Conservation (phyloP, 1,140 invertebrate genomes). For the Drosophila asahinai region DNA sequence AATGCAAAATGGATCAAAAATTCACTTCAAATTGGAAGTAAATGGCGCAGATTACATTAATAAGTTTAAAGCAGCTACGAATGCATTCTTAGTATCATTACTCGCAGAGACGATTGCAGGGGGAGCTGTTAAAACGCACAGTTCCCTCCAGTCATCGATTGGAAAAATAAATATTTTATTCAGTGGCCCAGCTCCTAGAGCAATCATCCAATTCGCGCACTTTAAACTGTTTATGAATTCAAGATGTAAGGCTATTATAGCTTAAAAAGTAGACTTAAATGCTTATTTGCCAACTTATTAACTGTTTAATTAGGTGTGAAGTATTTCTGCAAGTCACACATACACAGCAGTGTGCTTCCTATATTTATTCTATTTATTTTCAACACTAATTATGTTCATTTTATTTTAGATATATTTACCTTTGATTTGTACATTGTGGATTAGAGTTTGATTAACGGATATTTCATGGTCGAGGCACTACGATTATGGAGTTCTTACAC, state of each 20-base stretch:
- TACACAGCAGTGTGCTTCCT: background rate
- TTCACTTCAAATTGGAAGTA: background rate
- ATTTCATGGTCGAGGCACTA: constrained; percentile 20
- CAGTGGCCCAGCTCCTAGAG: background rate
- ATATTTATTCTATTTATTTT: background rate
- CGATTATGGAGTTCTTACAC: constrained; percentile 32
- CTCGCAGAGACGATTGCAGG: background rate
- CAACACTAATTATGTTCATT: background rate
- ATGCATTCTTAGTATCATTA: background rate
- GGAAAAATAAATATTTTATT: constrained; percentile 29
- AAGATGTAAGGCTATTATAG: background rate
- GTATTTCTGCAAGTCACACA: background rate
- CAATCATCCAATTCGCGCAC: background rate
- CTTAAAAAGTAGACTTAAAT: background rate
- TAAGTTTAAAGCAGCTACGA: background rate
- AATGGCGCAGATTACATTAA: background rate
- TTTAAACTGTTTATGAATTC: background rate
- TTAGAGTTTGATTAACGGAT: constrained; percentile 17
- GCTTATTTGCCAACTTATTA: background rate
- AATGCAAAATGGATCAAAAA: constrained; percentile 29
- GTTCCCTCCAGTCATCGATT: constrained; percentile 17
- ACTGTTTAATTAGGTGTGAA: background rate
- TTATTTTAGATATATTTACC: constrained; percentile 27
- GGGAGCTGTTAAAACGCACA: background rate
- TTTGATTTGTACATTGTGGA: background rate